These are phyloP conservation scores for Phalangium opilio DNA, from an alignment of 2,888 invertebrate species.

Conservation along the genomic window DNA sequence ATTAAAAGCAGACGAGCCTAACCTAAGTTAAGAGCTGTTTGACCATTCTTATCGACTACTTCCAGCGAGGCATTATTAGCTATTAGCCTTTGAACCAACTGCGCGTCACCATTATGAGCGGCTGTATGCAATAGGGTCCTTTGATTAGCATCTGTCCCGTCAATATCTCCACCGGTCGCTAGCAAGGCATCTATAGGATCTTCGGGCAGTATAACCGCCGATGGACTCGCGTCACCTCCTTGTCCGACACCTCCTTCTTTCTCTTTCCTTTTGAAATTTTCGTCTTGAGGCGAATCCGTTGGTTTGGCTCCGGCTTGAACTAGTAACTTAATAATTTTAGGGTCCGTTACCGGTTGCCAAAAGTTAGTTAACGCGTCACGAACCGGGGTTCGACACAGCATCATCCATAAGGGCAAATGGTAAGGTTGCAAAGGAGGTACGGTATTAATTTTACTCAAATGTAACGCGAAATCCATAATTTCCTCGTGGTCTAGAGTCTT, in stretches of 20 bases:
- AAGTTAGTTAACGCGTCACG: slow-evolving; percentile 18
- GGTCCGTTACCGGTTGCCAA: slow-evolving; percentile 15
- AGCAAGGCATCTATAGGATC: slow-evolving; percentile 14
- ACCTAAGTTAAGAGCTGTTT: slow-evolving; percentile 67
- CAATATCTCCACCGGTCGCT: slow-evolving; percentile 34
- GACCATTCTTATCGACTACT: slow-evolving; percentile 54
- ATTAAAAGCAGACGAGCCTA: slow-evolving; percentile 20
- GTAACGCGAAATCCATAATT: slow-evolving; percentile 38
- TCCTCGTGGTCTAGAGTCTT: slow-evolving; percentile 30
- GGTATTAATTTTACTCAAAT: slow-evolving; percentile 31
- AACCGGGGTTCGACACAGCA: slow-evolving; percentile 45
- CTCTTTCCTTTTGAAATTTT: slow-evolving; percentile 25
- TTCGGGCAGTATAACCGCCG: slow-evolving; percentile 7
- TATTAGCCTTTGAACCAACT: slow-evolving; percentile 46
- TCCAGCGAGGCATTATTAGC: slow-evolving; percentile 43
- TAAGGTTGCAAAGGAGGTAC: slow-evolving; percentile 31
- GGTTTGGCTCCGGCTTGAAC: slow-evolving; percentile 53
- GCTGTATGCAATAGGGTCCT: slow-evolving; percentile 59
- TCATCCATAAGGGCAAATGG: slow-evolving; percentile 58
- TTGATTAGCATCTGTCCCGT: slow-evolving; percentile 41
- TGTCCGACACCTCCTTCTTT: slow-evolving; percentile 34
- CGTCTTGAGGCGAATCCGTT: slow-evolving; percentile 1
- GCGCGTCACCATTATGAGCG: slow-evolving; percentile 56
- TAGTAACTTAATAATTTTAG: slow-evolving; percentile 37
- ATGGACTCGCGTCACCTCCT: slow-evolving; percentile 11